Conservation (phyloP, 2,113 vertebrate species). For the Motacilla alba region DNA sequence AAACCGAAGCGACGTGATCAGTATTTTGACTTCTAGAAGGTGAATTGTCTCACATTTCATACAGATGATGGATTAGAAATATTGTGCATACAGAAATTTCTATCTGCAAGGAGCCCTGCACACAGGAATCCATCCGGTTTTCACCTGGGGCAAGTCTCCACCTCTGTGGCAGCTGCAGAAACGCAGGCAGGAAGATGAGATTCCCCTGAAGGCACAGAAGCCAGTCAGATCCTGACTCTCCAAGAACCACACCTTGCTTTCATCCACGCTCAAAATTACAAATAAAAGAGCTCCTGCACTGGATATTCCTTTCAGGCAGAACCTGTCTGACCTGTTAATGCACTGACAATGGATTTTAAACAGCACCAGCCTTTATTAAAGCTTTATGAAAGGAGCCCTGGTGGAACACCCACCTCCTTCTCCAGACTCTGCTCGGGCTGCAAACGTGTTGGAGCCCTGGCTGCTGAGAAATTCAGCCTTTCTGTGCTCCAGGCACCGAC, state of each 20-base stretch:
- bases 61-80: background rate
- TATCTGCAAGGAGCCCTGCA: background rate
- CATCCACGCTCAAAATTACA: constrained; percentile 45
- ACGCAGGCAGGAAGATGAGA: background rate
- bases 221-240: constrained; percentile 35
- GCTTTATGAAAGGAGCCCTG: background rate
- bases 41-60: background rate
- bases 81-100: rapidly evolving
- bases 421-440: background rate
- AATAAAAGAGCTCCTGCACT: constrained; percentile 7
- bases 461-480: background rate
- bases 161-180: background rate
- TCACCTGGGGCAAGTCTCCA: background rate
- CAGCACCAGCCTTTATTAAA: background rate
- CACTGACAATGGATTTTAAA: background rate
- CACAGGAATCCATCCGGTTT: rapidly evolving
- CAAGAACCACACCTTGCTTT: constrained; percentile 51
- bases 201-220: constrained; percentile 24
- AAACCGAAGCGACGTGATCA: rapidly evolving
- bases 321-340: constrained; percentile 56
- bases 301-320: constrained; percentile 36
- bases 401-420: background rate
- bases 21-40: background rate
- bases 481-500: background rate
- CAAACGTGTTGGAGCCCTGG: background rate